These are phyloP conservation scores for Drosophila helvetica DNA, from an alignment of 2,888 invertebrate species.

Conservation along the genomic window DNA sequence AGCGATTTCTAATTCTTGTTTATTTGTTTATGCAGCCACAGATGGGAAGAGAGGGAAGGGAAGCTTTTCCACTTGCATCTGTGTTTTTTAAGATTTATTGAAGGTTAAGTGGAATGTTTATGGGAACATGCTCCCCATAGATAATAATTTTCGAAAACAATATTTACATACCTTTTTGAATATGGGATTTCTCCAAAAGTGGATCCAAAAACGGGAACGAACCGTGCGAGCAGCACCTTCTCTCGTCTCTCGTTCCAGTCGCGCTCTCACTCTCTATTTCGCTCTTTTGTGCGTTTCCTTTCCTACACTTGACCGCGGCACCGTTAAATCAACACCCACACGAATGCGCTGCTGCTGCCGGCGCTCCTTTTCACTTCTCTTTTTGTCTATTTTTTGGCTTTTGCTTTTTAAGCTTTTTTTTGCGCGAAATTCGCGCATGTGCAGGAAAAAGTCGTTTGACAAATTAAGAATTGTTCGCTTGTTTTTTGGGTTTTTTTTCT, in stretches of 20 bases:
- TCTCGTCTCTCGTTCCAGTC: slow-evolving; percentile 33
- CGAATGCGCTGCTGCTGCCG: slow-evolving; percentile 24
- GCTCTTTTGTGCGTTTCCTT: slow-evolving; percentile 14
- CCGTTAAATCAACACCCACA: slow-evolving; percentile 68
- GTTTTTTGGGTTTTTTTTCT: slow-evolving; percentile 5
- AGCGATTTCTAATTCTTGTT: slow-evolving; percentile 44
- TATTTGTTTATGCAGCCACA: slow-evolving; percentile 48
- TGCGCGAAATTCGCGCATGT: slow-evolving; percentile 73
- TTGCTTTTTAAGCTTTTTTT: slow-evolving; percentile 66
- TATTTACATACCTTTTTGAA: slow-evolving; percentile 61
- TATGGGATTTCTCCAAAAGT: slow-evolving; percentile 48
- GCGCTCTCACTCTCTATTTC: slow-evolving; percentile 21
- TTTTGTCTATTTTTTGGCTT: slow-evolving; percentile 70
- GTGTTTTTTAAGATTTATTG: slow-evolving; percentile 42
- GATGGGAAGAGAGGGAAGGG: slow-evolving; percentile 16
- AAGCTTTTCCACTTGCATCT: slow-evolving; percentile 36
- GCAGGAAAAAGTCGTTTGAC: slow-evolving; percentile 52
- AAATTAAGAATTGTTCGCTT: slow-evolving; percentile 23
- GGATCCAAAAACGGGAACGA: slow-evolving; percentile 49
- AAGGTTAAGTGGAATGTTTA: slow-evolving; percentile 39
- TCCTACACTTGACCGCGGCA: slow-evolving; percentile 74
- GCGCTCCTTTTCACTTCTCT: slow-evolving; percentile 58
- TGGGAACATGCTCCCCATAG: not conserved
- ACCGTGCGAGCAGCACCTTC: slow-evolving; percentile 42
- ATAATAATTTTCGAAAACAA: slow-evolving; percentile 17